Evolutionary conservation across 2,113 vertebrate species (phyloP).

Genomic region (Zosterops borbonicus): DNA sequence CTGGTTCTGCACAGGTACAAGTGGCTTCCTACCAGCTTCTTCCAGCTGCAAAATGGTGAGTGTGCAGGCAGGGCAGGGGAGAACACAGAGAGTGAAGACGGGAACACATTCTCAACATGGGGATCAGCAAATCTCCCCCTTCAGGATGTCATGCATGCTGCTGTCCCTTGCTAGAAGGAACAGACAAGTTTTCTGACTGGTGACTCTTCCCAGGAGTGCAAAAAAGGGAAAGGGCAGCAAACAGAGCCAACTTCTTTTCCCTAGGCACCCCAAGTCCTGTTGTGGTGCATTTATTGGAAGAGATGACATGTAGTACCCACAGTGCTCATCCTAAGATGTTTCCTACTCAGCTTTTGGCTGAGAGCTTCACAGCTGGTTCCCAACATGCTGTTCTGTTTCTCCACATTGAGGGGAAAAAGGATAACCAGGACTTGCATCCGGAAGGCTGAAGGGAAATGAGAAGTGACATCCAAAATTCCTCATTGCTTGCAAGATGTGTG

Average conservation of each 20-base stretch:
- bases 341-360: slow-evolving; percentile 18
- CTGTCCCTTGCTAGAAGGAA: not conserved
- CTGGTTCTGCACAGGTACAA: not conserved
- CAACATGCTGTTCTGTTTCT: slow-evolving; percentile 38
- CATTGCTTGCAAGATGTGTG: slow-evolving; percentile 14
- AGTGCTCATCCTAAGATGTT: not conserved
- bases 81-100: not conserved
- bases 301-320: not conserved
- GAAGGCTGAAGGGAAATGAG: slow-evolving; percentile 41
- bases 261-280: not conserved
- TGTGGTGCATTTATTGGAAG: not conserved
- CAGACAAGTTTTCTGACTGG: not conserved
- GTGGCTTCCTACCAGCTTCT: not conserved
- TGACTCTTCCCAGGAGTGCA: not conserved
- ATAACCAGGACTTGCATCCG: not conserved
- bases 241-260: not conserved
- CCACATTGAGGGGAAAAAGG: not conserved
- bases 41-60: not conserved
- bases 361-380: slow-evolving; percentile 23
- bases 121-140: not conserved
- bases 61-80: not conserved
- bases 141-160: not conserved
- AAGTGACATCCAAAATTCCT: slow-evolving; percentile 60
- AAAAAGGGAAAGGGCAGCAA: not conserved
- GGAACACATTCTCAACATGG: fast-evolving